A percentile compares a stretch with the other conserved stretches of the same genome.
Conservation (phyloP, 2,797 vertebrate species). For the Knipowitschia caucasica region DNA sequence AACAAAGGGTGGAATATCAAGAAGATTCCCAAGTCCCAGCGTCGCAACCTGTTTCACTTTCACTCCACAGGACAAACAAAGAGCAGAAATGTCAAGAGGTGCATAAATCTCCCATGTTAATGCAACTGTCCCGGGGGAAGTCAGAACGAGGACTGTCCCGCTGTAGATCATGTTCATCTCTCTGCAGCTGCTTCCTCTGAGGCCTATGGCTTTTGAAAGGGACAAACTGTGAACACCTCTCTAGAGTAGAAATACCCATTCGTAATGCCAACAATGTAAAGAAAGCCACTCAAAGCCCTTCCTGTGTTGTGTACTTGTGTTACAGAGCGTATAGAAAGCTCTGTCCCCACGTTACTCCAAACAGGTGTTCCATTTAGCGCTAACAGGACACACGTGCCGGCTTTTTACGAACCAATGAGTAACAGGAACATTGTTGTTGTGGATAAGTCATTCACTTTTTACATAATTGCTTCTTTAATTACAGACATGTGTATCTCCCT, state of each 20-base stretch:
- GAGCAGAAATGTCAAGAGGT: constrained; percentile 44
- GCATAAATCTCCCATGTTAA: constrained; percentile 67
- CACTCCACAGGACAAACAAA: constrained; percentile 46
- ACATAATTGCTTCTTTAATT: constrained; percentile 45
- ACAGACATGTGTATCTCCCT: constrained; percentile 36
- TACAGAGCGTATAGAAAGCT: constrained; percentile 14
- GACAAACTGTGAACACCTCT: constrained; percentile 57
- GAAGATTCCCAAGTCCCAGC: constrained; percentile 28
- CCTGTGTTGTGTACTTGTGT: constrained; percentile 1
- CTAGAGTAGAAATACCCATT: constrained; percentile 26
- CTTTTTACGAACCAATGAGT: constrained; percentile 48
- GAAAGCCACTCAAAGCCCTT: constrained; percentile 6
- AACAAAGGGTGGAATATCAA: constrained; percentile 26
- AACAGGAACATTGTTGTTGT: constrained; percentile 45
- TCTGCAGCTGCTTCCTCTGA: constrained; percentile 62
- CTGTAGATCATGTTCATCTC: constrained; percentile 42
- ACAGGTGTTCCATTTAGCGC: constrained; percentile 60
- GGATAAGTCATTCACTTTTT: constrained; percentile 30
- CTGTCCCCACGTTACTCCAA: constrained; percentile 32
- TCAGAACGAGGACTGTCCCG: constrained; percentile 46
- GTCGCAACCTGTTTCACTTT: constrained; percentile 53
- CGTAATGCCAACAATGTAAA: not conserved
- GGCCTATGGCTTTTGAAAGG: constrained; percentile 49
- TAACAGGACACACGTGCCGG: constrained; percentile 39
- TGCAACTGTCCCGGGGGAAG: constrained; percentile 60